Evolutionary conservation across 37 sponge, comb jelly and placozoan species (phyloP).

Genomic region (Spongia lamella): DNA sequence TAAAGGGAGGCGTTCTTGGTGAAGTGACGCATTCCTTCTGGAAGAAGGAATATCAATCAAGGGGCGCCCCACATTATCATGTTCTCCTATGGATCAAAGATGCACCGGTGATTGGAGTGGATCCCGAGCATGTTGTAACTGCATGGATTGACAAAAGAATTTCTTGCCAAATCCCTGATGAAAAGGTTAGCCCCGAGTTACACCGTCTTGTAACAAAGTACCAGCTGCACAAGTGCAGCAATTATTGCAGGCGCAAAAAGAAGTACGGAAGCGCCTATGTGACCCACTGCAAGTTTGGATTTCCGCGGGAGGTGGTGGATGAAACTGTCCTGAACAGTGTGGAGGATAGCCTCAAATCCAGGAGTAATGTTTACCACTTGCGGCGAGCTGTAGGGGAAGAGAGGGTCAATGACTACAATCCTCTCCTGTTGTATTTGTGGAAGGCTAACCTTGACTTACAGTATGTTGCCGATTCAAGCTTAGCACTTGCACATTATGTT

Average conservation of each 20-base stretch:
- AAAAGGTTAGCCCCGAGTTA: slow-evolving; percentile 40
- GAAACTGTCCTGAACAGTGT: slow-evolving; percentile 20
- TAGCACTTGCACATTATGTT: slow-evolving; percentile 53
- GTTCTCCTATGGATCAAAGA: slow-evolving; percentile 27
- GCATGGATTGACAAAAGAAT: slow-evolving; percentile 16
- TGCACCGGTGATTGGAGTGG: slow-evolving; percentile 37
- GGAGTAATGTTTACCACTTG: slow-evolving; percentile 38
- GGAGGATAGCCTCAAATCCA: slow-evolving; percentile 24
- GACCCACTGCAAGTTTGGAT: slow-evolving; percentile 19
- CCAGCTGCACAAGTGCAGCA: slow-evolving; percentile 33
- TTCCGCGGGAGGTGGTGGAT: slow-evolving; percentile 14
- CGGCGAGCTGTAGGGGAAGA: slow-evolving; percentile 10
- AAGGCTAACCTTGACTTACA: slow-evolving; percentile 60
- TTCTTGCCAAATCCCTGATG: slow-evolving; percentile 58
- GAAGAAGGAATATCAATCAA: slow-evolving; percentile 25
- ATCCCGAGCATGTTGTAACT: neutral
- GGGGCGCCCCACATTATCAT: slow-evolving; percentile 36
- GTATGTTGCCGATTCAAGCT: slow-evolving; percentile 42
- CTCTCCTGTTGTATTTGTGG: slow-evolving; percentile 49
- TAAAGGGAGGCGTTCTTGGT: slow-evolving; percentile 27
- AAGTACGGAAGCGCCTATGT: slow-evolving; percentile 9
- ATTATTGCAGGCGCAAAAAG: slow-evolving; percentile 29
- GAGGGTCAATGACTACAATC: slow-evolving; percentile 57
- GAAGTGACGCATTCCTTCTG: slow-evolving; percentile 36
- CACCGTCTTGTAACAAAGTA: slow-evolving; percentile 47